Percentiles rank a stretch among this genome's conserved stretches.
These are phyloP conservation scores for Felis catus DNA, from an alignment of 2,113 vertebrate genomes.

Conservation along the genomic window F.catus_Fca126_mat1.0 CM031411.1:7439501-7440000, in stretches of 20 bases:
- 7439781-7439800: no score
- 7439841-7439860: no score
- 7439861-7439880: no score
- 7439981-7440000: background rate
- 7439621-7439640: background rate
- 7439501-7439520: constrained; percentile 16
- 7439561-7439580: background rate
- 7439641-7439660: background rate
- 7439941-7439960: background rate
- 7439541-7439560: constrained; percentile 47
- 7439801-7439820: no score
- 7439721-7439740: no score
- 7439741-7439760: no score
- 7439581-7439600: constrained; percentile 10
- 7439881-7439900: no score
- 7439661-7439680: background rate
- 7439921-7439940: background rate
- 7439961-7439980: background rate
- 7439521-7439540: constrained; percentile 20
- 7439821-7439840: no score
- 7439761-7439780: no score
- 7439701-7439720: background rate
- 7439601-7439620: constrained; percentile 18
- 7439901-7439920: no score
- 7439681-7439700: background rate